Percentiles rank a stretch among this genome's conserved stretches.
phyloP scores from a whole-genome alignment of 2,797 vertebrate species.

The Crocodylus rhombifer region DNA sequence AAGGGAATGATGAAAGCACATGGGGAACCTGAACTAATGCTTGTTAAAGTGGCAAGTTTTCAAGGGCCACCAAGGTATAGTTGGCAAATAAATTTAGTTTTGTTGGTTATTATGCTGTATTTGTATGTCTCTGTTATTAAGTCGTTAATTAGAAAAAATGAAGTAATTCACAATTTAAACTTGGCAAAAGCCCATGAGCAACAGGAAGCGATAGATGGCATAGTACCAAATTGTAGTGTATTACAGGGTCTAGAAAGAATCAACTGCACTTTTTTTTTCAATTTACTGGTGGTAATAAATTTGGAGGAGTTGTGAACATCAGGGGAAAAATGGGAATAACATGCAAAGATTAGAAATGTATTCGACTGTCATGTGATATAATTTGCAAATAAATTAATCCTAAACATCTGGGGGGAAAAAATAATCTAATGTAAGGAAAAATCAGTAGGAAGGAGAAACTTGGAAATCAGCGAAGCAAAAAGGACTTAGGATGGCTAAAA shows the following conservation, averaged over 20 bases:
- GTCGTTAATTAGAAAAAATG: background rate
- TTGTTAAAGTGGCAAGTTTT: background rate
- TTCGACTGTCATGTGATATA: background rate
- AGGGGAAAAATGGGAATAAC: background rate
- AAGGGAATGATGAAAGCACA: background rate
- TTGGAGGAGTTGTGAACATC: background rate
- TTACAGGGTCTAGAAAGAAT: accelerated
- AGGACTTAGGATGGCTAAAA: background rate
- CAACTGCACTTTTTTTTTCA: background rate
- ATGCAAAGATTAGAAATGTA: background rate
- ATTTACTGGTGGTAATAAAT: background rate
- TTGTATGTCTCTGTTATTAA: background rate
- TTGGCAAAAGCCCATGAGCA: background rate
- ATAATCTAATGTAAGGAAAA: background rate
- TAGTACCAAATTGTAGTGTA: background rate
- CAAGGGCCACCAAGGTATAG: background rate
- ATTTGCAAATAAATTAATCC: background rate
- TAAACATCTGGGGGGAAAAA: background rate
- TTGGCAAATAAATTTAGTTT: background rate
- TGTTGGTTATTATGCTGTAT: background rate
- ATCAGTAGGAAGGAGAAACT: background rate
- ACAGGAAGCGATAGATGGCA: background rate
- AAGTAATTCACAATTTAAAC: background rate
- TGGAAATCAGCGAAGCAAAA: background rate
- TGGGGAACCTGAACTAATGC: background rate